Evolutionary conservation across 2,797 vertebrate genomes (phyloP).

Genomic region (Pseudomugil gertrudae): DNA sequence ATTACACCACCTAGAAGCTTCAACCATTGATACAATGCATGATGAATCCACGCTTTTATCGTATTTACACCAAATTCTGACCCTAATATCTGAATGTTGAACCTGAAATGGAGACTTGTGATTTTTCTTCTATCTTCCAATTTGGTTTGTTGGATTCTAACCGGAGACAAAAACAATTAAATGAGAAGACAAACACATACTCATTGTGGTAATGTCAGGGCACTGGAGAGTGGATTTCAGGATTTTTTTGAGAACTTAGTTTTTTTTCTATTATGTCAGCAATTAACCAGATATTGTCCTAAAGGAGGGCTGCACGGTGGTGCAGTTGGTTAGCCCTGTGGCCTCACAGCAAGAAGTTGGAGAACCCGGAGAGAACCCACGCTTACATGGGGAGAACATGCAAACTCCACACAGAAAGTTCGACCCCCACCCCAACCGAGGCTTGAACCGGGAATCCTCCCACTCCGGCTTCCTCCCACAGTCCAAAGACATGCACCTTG

Average conservation of each 20-base stretch:
- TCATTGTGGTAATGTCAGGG: not conserved
- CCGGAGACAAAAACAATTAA: not conserved
- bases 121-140: not conserved
- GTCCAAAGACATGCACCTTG: too few relatives aligned
- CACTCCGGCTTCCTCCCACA: too few relatives aligned
- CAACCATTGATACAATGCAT: not conserved
- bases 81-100: not conserved
- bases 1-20: too few relatives aligned
- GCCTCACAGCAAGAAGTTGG: too few relatives aligned
- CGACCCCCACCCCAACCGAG: too few relatives aligned
- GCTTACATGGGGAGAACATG: too few relatives aligned
- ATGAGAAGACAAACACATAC: not conserved
- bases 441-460: too few relatives aligned
- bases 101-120: not conserved
- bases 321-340: too few relatives aligned
- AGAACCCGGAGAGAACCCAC: too few relatives aligned
- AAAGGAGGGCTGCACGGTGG: too few relatives aligned
- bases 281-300: not conserved
- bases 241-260: not conserved
- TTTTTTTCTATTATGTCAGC: not conserved
- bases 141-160: not conserved
- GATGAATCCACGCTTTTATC: not conserved
- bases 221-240: not conserved
- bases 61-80: not conserved
- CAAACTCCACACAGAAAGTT: too few relatives aligned